phyloP scores from a whole-genome alignment of 2,113 vertebrate genomes.

The Corvus hawaiiensis region DNA sequence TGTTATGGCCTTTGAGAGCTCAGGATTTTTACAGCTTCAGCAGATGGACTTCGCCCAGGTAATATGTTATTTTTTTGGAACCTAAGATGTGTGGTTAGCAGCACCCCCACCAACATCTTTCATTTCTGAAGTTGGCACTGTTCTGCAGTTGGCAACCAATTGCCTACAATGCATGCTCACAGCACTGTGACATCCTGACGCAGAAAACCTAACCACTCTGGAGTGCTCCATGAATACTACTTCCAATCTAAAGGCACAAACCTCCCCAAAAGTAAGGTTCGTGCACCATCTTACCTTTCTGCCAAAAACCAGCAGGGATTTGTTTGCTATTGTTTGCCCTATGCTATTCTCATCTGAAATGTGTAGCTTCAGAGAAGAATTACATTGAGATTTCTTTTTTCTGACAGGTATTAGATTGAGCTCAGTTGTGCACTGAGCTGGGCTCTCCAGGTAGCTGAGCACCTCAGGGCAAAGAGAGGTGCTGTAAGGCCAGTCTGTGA shows the following conservation, averaged over 20 bases:
- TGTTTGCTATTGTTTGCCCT: neutral
- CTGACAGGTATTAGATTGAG: neutral
- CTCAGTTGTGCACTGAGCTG: neutral
- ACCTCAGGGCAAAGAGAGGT: neutral
- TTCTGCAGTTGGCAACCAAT: slow-evolving; percentile 28
- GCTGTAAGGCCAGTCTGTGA: neutral
- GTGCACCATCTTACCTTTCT: neutral
- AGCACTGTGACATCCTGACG: slow-evolving; percentile 29
- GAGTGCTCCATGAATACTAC: neutral
- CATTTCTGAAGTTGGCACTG: slow-evolving; percentile 48
- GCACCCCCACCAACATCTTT: slow-evolving; percentile 57
- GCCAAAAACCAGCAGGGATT: neutral
- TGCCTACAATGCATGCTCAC: neutral
- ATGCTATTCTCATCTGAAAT: neutral
- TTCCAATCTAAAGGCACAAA: neutral
- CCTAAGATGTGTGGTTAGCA: slow-evolving; percentile 49
- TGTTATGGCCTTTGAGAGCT: slow-evolving; percentile 48
- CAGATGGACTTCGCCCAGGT: slow-evolving; percentile 64
- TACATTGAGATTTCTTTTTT: neutral
- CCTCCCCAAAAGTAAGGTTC: neutral
- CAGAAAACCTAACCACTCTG: slow-evolving; percentile 25
- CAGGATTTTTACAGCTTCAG: slow-evolving; percentile 62
- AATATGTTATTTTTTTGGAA: slow-evolving; percentile 61
- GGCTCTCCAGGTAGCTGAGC: neutral
- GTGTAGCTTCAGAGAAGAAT: neutral